phyloP scores from a whole-genome alignment of 2,113 vertebrate genomes.

The Coturnix japonica region DNA sequence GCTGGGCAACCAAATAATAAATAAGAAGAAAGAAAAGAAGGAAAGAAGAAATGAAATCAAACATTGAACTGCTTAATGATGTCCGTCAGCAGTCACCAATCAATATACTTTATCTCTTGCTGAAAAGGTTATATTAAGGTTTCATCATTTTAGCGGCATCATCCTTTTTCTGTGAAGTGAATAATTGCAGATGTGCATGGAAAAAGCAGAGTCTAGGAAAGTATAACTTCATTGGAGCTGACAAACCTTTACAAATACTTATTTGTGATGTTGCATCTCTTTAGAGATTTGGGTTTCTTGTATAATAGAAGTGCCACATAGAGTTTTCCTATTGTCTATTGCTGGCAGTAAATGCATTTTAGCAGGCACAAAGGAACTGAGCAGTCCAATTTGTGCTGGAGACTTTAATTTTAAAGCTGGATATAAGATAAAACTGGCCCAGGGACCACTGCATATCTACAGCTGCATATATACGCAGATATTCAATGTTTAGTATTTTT shows the following conservation, averaged over 20 bases:
- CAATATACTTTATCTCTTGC: conserved; percentile 80
- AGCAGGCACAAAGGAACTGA: conserved; percentile 20
- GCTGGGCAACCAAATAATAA: conserved; percentile 71
- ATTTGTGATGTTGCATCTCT: conserved; percentile 45
- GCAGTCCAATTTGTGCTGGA: not conserved
- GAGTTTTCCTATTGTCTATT: conserved; percentile 39
- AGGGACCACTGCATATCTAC: not conserved
- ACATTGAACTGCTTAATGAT: conserved; percentile 73
- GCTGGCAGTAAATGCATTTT: conserved; percentile 48
- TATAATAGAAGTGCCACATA: conserved; percentile 44
- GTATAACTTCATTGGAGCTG: conserved; percentile 18
- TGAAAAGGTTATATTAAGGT: conserved; percentile 76
- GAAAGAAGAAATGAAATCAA: conserved; percentile 37
- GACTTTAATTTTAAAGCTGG: conserved; percentile 39
- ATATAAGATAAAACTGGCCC: conserved; percentile 6
- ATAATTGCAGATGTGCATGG: conserved; percentile 2
- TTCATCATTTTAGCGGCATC: conserved; percentile 57
- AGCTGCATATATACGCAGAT: not conserved
- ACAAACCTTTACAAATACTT: conserved; percentile 59
- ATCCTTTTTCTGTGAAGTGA: conserved; percentile 43
- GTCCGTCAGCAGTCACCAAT: conserved; percentile 79
- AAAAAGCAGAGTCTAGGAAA: conserved; percentile 44
- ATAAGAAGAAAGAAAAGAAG: conserved; percentile 56
- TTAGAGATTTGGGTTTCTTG: conserved; percentile 50
- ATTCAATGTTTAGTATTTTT: not conserved